phyloP scores from a whole-genome alignment of 2,888 invertebrate species.

The Cyaniris semiargus region DNA sequence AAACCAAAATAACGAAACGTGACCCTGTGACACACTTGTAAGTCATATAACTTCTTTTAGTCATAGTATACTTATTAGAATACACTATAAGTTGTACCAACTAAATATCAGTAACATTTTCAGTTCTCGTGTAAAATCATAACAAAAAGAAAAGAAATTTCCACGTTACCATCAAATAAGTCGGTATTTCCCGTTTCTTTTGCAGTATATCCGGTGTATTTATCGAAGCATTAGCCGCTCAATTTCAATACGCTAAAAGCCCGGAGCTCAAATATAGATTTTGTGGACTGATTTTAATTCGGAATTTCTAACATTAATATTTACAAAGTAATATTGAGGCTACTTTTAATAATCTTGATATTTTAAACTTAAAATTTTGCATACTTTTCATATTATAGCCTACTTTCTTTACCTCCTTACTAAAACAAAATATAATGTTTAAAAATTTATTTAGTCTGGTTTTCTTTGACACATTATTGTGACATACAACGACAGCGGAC shows the following conservation, averaged over 20 bases:
- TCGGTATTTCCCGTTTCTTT: slow-evolving; percentile 7
- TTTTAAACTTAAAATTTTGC: background rate
- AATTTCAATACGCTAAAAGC: slow-evolving; percentile 28
- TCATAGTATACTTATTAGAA: too few relatives aligned
- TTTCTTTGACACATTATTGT: too few relatives aligned
- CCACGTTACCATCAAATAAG: background rate
- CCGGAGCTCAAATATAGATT: slow-evolving; percentile 3
- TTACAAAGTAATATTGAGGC: background rate
- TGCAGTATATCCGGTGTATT: background rate
- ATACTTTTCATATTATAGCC: background rate
- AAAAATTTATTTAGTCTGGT: too few relatives aligned
- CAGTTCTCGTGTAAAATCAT: background rate
- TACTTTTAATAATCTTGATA: background rate
- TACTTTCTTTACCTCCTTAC: too few relatives aligned
- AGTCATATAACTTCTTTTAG: too few relatives aligned
- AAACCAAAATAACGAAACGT: too few relatives aligned
- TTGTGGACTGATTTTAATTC: background rate
- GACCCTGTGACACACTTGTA: too few relatives aligned
- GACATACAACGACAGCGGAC: too few relatives aligned
- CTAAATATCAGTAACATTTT: background rate
- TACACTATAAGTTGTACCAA: too few relatives aligned
- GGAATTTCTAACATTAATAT: background rate
- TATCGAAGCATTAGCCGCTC: slow-evolving; percentile 18
- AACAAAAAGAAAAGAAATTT: background rate
- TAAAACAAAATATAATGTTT: too few relatives aligned